Conservation (phyloP, 1,140 invertebrate genomes). For the Ylistrum balloti region DNA sequence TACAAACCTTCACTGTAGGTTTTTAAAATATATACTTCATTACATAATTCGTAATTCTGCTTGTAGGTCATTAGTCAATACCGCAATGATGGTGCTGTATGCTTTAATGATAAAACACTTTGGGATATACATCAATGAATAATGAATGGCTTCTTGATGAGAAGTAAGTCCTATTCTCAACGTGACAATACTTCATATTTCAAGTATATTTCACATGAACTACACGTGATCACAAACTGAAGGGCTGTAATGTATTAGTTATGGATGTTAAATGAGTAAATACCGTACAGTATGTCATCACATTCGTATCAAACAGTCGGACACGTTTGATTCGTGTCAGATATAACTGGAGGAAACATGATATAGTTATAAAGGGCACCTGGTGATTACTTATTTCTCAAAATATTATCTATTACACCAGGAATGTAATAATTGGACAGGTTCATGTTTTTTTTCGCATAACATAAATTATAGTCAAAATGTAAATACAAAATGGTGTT, state of each 20-base stretch:
- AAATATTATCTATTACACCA: not conserved
- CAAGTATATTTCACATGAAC: not conserved
- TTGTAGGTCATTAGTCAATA: not conserved
- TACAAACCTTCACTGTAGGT: too few species aligned
- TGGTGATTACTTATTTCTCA: not conserved
- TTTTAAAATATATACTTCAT: too few species aligned
- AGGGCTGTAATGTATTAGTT: not conserved
- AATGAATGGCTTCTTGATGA: not conserved
- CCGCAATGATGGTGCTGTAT: not conserved
- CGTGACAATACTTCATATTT: not conserved
- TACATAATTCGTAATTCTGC: too few species aligned
- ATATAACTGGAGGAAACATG: not conserved
- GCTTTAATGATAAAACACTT: not conserved
- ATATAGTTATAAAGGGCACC: not conserved
- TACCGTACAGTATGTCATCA: not conserved
- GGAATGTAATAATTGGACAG: not conserved
- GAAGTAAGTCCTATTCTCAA: not conserved
- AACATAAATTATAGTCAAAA: not conserved
- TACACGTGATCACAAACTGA: not conserved
- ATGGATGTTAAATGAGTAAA: not conserved
- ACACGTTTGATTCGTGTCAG: not conserved
- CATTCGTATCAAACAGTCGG: slow-evolving; percentile 17
- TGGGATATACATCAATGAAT: not conserved
- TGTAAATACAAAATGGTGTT: not conserved
- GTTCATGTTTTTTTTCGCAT: too few species aligned